phyloP scores from a whole-genome alignment of 2,888 invertebrate genomes.

The Sympetrum striolatum region DNA sequence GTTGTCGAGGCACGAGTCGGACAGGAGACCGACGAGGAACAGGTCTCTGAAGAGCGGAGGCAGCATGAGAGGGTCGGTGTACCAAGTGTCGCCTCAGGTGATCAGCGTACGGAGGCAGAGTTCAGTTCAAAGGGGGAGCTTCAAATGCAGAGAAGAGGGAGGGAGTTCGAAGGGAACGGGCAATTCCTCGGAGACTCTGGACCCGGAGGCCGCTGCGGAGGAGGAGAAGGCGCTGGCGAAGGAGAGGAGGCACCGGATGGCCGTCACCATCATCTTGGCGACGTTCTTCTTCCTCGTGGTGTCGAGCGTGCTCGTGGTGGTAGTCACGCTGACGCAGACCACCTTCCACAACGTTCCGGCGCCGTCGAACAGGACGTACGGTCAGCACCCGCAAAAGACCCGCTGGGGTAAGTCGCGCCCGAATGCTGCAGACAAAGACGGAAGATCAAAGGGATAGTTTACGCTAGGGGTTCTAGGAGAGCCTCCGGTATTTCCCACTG shows the following conservation, averaged over 20 bases:
- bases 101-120: constrained; percentile 3
- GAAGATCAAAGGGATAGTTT: too few relatives aligned
- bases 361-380: constrained; percentile 55
- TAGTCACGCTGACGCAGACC: constrained; percentile 78
- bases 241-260: constrained; percentile 71
- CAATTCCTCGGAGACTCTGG: constrained; percentile 52
- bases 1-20: constrained; percentile 18
- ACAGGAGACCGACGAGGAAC: neutral
- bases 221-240: constrained; percentile 63
- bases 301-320: constrained; percentile 77
- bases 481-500: too few relatives aligned
- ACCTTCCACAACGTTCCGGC: constrained; percentile 69
- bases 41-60: neutral
- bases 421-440: too few relatives aligned
- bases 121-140: neutral
- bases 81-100: neutral
- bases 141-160: neutral
- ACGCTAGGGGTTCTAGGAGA: too few relatives aligned
- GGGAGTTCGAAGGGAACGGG: neutral
- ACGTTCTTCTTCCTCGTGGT: constrained; percentile 76
- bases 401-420: neutral
- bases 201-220: constrained; percentile 60
- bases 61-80: neutral
- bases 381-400: neutral
- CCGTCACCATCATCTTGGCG: constrained; percentile 74